A percentile compares a stretch with the other conserved stretches of the same genome.
Conservation (phyloP, 2,113 vertebrate species). For the Anoura caudifer region DNA sequence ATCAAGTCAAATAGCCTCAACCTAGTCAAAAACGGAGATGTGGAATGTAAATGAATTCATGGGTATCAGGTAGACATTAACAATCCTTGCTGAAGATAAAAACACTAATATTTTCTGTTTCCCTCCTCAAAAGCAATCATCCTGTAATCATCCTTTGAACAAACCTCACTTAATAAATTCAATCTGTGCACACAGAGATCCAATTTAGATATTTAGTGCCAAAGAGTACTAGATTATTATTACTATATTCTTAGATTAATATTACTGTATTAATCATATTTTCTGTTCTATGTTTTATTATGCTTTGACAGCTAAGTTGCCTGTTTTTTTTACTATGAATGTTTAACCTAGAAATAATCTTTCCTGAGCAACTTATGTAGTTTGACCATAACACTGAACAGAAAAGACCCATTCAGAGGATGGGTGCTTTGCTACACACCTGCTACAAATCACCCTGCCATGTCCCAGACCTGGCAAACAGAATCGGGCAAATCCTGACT, state of each 20-base stretch:
- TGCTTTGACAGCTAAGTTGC: background rate
- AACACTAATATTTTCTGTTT: background rate
- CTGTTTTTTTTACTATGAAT: background rate
- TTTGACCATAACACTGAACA: background rate
- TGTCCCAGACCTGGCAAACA: background rate
- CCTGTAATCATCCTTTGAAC: background rate
- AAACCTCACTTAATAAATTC: background rate
- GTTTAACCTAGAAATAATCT: background rate
- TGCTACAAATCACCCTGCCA: background rate
- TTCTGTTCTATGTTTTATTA: background rate
- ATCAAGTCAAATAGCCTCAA: background rate
- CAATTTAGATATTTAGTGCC: background rate
- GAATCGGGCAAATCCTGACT: background rate
- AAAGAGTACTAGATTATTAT: background rate
- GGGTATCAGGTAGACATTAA: background rate
- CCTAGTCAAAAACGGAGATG: background rate
- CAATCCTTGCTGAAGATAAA: background rate
- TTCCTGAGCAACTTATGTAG: background rate
- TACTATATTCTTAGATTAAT: too few relatives aligned
- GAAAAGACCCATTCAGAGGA: background rate
- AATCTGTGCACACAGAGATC: background rate
- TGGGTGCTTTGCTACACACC: background rate
- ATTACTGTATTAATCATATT: background rate
- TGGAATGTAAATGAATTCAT: background rate
- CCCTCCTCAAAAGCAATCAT: background rate